Conservation (phyloP, 2,797 vertebrate species). For the Xiphophorus birchmanni region DNA sequence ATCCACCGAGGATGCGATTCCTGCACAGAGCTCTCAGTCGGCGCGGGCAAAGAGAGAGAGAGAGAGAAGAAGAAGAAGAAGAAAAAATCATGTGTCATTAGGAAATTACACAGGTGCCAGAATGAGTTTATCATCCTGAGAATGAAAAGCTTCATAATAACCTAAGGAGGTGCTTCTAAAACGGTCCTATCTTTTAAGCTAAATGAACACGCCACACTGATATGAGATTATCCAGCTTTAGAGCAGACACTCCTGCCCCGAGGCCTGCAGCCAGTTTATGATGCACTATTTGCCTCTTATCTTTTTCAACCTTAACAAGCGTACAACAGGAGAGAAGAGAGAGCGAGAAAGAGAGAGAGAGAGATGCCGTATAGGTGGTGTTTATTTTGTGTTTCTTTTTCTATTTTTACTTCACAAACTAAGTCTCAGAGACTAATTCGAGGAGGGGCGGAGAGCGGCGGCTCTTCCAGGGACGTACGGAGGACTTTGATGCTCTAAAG, state of each 20-base stretch:
- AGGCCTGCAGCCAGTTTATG: conserved; percentile 81
- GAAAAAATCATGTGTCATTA: conserved; percentile 83
- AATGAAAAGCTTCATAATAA: conserved; percentile 85
- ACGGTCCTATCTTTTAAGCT: conserved; percentile 83
- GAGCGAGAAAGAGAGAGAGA: conserved; percentile 26
- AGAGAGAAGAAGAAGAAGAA: no score
- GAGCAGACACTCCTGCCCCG: conserved; percentile 74
- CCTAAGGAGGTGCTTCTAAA: conserved; percentile 85
- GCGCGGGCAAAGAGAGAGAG: conserved; percentile 60
- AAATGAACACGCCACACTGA: conserved; percentile 85
- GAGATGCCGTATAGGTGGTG: conserved; percentile 40
- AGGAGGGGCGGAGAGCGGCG: neutral
- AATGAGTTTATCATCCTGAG: conserved; percentile 85
- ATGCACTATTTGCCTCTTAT: conserved; percentile 79
- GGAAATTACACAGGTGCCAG: conserved; percentile 88
- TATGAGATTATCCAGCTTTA: conserved; percentile 84
- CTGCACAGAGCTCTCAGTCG: conserved; percentile 56
- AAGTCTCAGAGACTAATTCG: conserved; percentile 19
- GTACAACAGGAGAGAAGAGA: conserved; percentile 50
- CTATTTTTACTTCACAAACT: conserved; percentile 32
- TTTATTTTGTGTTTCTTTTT: conserved; percentile 1
- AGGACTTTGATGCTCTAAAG: neutral
- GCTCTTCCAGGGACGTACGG: neutral
- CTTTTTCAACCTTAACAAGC: conserved; percentile 78
- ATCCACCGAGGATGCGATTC: conserved; percentile 65